Conservation (phyloP, 2,113 vertebrate species). For the Notiomystis cincta region DNA sequence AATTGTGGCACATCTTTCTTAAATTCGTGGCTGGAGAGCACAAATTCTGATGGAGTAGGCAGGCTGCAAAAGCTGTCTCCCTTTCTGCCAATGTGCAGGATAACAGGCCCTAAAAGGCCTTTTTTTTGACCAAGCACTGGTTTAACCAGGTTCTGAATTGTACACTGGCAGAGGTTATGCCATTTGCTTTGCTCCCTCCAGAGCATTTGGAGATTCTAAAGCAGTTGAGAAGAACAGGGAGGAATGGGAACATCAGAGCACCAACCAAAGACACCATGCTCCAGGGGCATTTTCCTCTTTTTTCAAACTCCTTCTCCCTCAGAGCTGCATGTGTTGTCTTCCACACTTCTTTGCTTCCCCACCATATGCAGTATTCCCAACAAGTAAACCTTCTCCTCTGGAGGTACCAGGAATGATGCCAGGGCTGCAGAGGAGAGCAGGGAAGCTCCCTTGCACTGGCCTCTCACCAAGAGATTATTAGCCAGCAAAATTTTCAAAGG, state of each 20-base stretch:
- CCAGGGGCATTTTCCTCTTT: not conserved
- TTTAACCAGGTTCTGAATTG: not conserved
- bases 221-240: not conserved
- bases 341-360: not conserved
- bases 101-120: not conserved
- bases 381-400: not conserved
- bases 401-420: not conserved
- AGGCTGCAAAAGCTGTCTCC: not conserved
- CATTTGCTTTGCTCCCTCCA: not conserved
- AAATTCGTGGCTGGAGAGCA: not conserved
- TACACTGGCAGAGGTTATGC: not conserved
- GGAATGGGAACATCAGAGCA: not conserved
- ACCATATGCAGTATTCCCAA: not conserved
- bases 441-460: not conserved
- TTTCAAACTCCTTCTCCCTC: not conserved
- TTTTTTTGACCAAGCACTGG: not conserved
- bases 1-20: conserved; percentile 23
- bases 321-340: not conserved
- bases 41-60: not conserved
- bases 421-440: not conserved
- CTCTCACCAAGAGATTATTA: not conserved
- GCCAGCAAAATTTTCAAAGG: not conserved
- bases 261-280: not conserved
- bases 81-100: not conserved
- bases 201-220: not conserved